Base-by-base conservation (phyloP, 2,888 invertebrate genomes). In the Pammene fasciana region DNA sequence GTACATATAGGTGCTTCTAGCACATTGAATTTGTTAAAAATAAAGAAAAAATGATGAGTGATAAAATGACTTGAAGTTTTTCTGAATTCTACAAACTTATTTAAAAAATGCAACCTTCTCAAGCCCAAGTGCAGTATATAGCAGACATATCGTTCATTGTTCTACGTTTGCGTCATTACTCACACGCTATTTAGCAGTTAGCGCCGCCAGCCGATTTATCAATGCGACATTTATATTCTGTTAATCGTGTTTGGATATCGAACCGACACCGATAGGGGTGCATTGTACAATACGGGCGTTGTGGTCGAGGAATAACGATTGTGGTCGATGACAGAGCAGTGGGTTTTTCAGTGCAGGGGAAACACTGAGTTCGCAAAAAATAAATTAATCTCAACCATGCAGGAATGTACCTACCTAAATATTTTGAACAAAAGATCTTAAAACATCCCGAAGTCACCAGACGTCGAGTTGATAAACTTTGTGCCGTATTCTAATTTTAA, bases 101-200 rank as follows among this genome's bases (percentile, higher is more conserved):
- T n/a, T 0, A 18, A 48, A 48, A 48, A 36, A 38, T 36, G 45
- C 45, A 16, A 38, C 50, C 38, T 6, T 61, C 46, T 45, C 9
- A 13, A 9, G 6, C 34, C 36, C 4, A 26, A 62, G n/a, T 65
- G 57, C 68, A 68, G 45, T 36, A 64, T 36, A 57, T 45, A 45
- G 50, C 64, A 59, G 36, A 48, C 26, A 64, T 46, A 65, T 18
- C 68, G 59, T 50, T 18, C 36, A 54, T 74, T 72, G 59, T 55
- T 66, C 67, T 56, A 70, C 67, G 67, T 73, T 71, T 65, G 71
- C 72, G 79, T 84, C 86, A 87, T 91, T 90, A 89, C 83, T 87
- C 82, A 87, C 92, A 92, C 91, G 92, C 92, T 87, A 92, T 92
- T 89, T 90, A 90, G 88, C 88, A 87, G 91, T 92, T 92, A 91